Evolutionary conservation across 2,113 vertebrate species (phyloP).

Genomic region (Rhegmatorhina hoffmannsi): DNA sequence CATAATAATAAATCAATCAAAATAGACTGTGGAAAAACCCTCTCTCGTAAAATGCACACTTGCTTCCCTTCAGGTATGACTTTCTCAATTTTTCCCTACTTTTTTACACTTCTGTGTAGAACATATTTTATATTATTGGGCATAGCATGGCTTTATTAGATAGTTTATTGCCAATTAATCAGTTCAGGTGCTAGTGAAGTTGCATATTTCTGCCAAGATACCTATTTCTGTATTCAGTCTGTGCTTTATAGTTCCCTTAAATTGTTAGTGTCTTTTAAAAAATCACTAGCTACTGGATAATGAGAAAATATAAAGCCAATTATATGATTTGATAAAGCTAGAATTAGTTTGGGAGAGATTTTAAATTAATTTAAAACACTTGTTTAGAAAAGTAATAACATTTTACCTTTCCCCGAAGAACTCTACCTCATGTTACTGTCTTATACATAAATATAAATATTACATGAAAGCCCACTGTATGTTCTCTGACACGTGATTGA

Average conservation of each 20-base stretch:
- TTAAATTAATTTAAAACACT: background rate
- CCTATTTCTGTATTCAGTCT: slow-evolving; percentile 4
- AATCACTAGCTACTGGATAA: slow-evolving; percentile 43
- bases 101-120: background rate
- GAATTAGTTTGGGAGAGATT: background rate
- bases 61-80: background rate
- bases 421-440: background rate
- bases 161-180: slow-evolving; percentile 32
- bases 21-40: background rate
- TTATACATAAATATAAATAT: background rate
- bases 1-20: background rate
- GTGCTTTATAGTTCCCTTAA: slow-evolving; percentile 55
- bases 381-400: slow-evolving; percentile 14
- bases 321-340: slow-evolving; percentile 25
- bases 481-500: background rate
- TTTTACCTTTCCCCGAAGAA: slow-evolving; percentile 6
- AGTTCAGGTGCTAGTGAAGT: slow-evolving; percentile 13
- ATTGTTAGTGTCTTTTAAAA: slow-evolving; percentile 25
- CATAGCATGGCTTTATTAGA: background rate
- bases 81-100: background rate
- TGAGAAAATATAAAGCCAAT: slow-evolving; percentile 61
- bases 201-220: slow-evolving; percentile 19
- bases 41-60: background rate
- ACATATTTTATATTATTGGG: slow-evolving; percentile 16
- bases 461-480: background rate